Evolutionary conservation across 2,797 vertebrate genomes (phyloP), one percentile per base, ranked within the genome.

Genomic region (Channa striata): DNA sequence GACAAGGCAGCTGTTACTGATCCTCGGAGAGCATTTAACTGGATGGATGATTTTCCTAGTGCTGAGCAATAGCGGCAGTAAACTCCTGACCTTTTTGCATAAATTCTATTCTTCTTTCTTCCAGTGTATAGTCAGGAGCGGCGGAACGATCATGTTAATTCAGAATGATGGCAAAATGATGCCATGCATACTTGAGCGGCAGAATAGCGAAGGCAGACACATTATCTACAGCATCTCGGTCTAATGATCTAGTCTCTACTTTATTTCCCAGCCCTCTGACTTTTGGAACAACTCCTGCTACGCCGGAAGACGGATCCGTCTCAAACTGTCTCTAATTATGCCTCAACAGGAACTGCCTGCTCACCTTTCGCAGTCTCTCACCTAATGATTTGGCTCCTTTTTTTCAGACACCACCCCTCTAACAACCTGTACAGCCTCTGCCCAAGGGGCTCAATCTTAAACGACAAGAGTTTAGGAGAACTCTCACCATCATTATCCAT

Each of bases 371-470:
- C 5, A 14, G 23, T 14, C 53, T 49, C 37, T 20, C 13, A 19
- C 40, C 46, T 68, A 80, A 67, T 75, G 62, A 82, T 53, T 64
- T 48, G 42, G 62, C 44, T 67, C 1, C 0, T 74, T 73, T 30
- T n/a, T 54, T 52, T 57, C 52, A 74, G 39, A 34, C 39, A 11
- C 20, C 57, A 0, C 20, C 49, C 34, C 39, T 40, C 8, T 21
- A 23, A 11, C 52, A 33, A 57, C 68, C 49, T 51, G 34, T 48
- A 56, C 42, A 61, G 37, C 58, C 30, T 62, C 56, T 40, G 33
- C 40, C 30, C n/a, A 5, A 39, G 12, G 43, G n/a, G 36, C 56
- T 21, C 40, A 37, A 19, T 23, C 7, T 13, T 20, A 76, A 68
- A 46, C 34, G 3, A 52, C 42, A 60, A 44, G 52, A 60, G 33